Base-by-base conservation (phyloP, 2,113 vertebrate species). In the Caranx ignobilis region DNA sequence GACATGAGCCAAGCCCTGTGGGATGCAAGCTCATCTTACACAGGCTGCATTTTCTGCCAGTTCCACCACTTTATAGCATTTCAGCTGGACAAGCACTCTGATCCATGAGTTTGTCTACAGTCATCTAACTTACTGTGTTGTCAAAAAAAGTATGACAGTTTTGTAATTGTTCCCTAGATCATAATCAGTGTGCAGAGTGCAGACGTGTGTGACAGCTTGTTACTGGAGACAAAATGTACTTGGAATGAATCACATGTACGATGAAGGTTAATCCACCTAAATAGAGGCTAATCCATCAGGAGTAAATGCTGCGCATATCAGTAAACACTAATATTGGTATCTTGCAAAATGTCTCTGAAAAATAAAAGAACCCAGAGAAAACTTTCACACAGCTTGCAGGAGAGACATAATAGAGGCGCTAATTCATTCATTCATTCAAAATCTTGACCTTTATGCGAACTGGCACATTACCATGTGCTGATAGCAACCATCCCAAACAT, bases 371-470 rank as follows among this genome's bases (percentile, higher is more conserved):
- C 31, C 16, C 35, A 37, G 37, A 79, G 60, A 74, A 63, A 76
- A 77, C 77, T 77, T 67, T 19, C 35, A 71, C n/a, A 74, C 72
- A 78, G 79, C 84, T 88, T 84, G 48, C 34, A 72, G 55, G 52
- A 61, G 34, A 32, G 48, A 76, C 54, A 79, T 85, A 60, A 87
- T 84, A 50, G 64, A 82, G 48, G 60, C 64, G 62, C 69, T 73
- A 83, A 77, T 84, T 76, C 37, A 83, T 89, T 83, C 59, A 84
- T 82, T 87, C 74, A 83, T 81, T 84, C 62, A 88, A 82, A 86
- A 88, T 81, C 73, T 77, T 91, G 84, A 93, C 88, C 89, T 91
- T 90, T 91, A 83, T 73, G 85, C 3, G 43, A 81, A 87, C 81
- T 87, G 71, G 76, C 82, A 81, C 72, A 91, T 83, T 84, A 87